phyloP scores from a whole-genome alignment of 2,888 invertebrate species.

The Pardosa pseudoannulata region DNA sequence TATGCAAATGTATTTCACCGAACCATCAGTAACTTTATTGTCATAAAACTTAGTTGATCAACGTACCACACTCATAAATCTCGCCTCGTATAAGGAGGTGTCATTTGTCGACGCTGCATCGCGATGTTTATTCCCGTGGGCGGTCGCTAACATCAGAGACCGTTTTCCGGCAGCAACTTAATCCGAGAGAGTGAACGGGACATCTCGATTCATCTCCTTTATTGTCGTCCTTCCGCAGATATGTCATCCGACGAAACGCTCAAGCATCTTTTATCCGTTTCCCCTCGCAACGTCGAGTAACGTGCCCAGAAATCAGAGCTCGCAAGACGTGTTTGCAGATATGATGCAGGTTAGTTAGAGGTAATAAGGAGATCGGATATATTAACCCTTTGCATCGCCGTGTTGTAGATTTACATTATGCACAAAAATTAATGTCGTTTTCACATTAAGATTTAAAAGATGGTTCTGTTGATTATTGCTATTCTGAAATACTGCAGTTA shows the following conservation, averaged over 20 bases:
- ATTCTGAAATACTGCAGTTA: too few relatives aligned
- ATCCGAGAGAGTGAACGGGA: conserved; percentile 28
- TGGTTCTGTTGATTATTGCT: too few relatives aligned
- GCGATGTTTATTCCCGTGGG: conserved; percentile 17
- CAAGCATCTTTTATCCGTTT: conserved; percentile 41
- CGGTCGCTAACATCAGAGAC: background rate
- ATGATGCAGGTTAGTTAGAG: too few relatives aligned
- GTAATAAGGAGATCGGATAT: too few relatives aligned
- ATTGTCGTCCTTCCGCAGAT: conserved; percentile 34
- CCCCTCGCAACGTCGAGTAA: background rate
- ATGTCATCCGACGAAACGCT: conserved; percentile 44
- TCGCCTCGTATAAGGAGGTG: background rate
- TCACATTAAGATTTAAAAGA: too few relatives aligned
- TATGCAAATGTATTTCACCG: too few relatives aligned
- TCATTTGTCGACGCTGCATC: background rate
- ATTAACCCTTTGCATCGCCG: too few relatives aligned
- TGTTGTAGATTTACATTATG: too few relatives aligned
- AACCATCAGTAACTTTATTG: background rate
- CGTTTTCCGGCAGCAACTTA: conserved; percentile 21
- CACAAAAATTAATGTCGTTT: too few relatives aligned
- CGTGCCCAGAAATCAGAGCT: too few relatives aligned
- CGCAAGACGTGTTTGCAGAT: too few relatives aligned
- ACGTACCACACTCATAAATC: background rate
- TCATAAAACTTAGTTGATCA: background rate
- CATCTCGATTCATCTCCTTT: conserved; percentile 65